A percentile compares a stretch with the other conserved stretches of the same genome.
Evolutionary conservation across 2,888 invertebrate species (phyloP).

Genomic region (Cepaea hortensis): DNA sequence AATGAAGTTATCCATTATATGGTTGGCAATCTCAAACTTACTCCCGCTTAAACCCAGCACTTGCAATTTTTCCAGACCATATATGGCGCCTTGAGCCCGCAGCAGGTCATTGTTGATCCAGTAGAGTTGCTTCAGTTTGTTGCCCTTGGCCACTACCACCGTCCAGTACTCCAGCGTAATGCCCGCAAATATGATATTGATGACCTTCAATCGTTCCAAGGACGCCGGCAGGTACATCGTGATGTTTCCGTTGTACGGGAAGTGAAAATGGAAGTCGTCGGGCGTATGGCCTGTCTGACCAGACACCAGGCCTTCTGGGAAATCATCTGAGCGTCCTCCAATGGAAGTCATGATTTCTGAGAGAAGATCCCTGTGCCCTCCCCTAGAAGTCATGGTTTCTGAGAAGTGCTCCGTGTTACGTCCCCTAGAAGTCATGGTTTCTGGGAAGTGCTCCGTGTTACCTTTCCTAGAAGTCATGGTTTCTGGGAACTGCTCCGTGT

Average conservation of each 20-base stretch:
- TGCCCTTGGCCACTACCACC: neutral
- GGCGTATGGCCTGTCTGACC: too few relatives aligned
- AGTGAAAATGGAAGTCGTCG: neutral
- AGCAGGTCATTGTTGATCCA: neutral
- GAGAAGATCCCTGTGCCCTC: too few relatives aligned
- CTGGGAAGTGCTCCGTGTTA: too few relatives aligned
- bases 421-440: too few relatives aligned
- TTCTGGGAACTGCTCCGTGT: too few relatives aligned
- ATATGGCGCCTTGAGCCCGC: neutral
- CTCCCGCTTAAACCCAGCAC: neutral
- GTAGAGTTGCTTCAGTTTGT: neutral
- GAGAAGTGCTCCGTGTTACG: too few relatives aligned
- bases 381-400: too few relatives aligned
- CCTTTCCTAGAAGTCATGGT: too few relatives aligned
- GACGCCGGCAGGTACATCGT: neutral
- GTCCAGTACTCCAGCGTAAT: neutral
- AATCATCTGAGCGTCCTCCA: too few relatives aligned
- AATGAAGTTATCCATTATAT: neutral
- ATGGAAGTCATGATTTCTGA: too few relatives aligned
- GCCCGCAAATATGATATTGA: neutral
- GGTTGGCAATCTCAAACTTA: neutral
- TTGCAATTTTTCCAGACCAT: neutral
- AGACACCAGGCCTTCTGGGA: neutral
- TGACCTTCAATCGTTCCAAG: neutral
- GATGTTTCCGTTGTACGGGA: constrained; percentile 1